A percentile compares a stretch with the other conserved stretches of the same genome.
These are phyloP conservation scores for Cryptomyrus ogoouensis DNA, from an alignment of 2,113 vertebrate genomes.

Conservation along the genomic window DNA sequence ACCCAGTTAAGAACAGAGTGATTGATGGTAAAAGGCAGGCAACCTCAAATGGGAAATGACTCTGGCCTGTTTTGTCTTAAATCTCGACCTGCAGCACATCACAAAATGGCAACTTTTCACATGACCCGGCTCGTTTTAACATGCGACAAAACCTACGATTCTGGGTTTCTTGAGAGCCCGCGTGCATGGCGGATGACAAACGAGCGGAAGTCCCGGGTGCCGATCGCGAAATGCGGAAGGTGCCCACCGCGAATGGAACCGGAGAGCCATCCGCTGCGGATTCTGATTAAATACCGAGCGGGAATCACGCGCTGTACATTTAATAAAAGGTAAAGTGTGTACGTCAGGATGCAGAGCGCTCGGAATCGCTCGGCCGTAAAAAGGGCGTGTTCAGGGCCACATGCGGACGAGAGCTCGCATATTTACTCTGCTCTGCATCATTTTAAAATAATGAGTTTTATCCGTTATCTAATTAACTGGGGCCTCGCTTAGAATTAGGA, in stretches of 20 bases:
- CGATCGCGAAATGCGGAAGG: background rate
- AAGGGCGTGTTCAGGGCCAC: constrained; percentile 41
- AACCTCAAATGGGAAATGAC: constrained; percentile 43
- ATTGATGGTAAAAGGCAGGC: constrained; percentile 47
- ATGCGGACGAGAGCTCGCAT: constrained; percentile 71
- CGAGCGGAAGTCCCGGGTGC: background rate
- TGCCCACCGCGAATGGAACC: background rate
- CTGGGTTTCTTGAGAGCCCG: background rate
- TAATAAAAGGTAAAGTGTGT: constrained; percentile 68
- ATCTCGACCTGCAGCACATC: background rate
- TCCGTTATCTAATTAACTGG: constrained; percentile 93
- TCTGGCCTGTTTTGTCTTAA: constrained; percentile 4
- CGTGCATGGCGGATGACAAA: background rate
- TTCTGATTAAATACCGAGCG: constrained; percentile 56
- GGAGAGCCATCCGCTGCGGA: constrained; percentile 37
- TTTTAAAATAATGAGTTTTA: constrained; percentile 97
- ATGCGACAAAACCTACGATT: background rate
- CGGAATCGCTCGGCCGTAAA: constrained; percentile 75
- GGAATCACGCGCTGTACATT: constrained; percentile 57
- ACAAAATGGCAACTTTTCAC: background rate
- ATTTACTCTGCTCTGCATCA: constrained; percentile 85
- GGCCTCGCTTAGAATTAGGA: constrained; percentile 81
- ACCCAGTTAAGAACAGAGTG: constrained; percentile 53
- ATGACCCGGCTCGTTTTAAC: background rate
- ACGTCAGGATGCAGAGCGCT: constrained; percentile 75